Base-by-base conservation (phyloP, 2,888 invertebrate genomes). In the Periphyllus acericola region DNA sequence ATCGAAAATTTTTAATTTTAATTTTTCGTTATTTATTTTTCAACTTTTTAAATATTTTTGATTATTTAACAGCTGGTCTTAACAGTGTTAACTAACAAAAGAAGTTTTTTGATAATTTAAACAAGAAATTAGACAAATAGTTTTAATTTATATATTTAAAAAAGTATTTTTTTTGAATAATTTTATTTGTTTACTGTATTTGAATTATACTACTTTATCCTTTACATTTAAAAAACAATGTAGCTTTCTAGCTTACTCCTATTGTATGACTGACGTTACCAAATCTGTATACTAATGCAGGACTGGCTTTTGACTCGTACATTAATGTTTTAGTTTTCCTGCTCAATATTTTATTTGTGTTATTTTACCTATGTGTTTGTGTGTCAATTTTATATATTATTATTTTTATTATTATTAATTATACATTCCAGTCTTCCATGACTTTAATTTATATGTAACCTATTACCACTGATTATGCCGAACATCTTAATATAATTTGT, bases 341-440 rank as follows among this genome's bases (percentile, higher is more conserved):
- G 86, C 86, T 86, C 86, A 86, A 86, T 80, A 46, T 66, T 36
- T 72, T 87, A 66, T 86, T 72, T 80, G 81, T 81, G 52, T 78
- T 81, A 80, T 78, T 80, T 79, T 68, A 46, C 46, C 46, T 46
- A 40, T 29, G 66, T 68, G 40, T 82, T 71, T 84, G 84, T 76
- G 79, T 79, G 71, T 72, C 29, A 55, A 83, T 68, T 80, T 34
- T 74, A 29, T 74, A 17, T 72, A 72, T 40, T 40, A n/a, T 34
- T 72, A 68, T 29, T 29, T 8, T 19, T 72, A 34, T 34, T 36
- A 80, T 79, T 60, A 79, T 78, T 83, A 32, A 79, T 36, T 74
- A 46, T 86, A 81, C 81, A 87, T 87, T 87, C 81, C 87, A 80
- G 87, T 87, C 87, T 87, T 87, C 87, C 87, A 34, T 40, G 87